Percentiles rank a stretch among this genome's conserved stretches.
phyloP scores from a whole-genome alignment of 2,888 invertebrate species.

The Cryptosula pallasiana region DNA sequence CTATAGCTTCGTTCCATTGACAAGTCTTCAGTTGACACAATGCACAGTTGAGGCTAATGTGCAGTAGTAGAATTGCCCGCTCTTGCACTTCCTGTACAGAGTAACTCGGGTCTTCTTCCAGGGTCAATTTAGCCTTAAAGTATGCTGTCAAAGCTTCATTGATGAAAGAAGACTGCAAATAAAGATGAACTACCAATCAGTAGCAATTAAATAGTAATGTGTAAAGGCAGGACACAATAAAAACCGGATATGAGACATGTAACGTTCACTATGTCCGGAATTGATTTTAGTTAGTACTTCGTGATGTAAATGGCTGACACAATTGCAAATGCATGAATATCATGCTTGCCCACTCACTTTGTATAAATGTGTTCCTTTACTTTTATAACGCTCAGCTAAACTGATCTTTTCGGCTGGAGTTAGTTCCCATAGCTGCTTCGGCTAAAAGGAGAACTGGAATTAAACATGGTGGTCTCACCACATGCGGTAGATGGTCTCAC shows the following conservation, averaged over 20 bases:
- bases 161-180: too few species aligned
- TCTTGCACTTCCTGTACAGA: background rate
- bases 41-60: constrained; percentile 74
- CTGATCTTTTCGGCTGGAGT: constrained; percentile 72
- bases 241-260: too few species aligned
- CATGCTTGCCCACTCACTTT: constrained; percentile 57
- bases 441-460: constrained; percentile 54
- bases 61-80: constrained; percentile 59
- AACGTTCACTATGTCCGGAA: too few species aligned
- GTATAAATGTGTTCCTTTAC: constrained; percentile 84
- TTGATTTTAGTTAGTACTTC: too few species aligned
- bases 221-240: too few species aligned
- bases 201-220: too few species aligned
- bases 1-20: constrained; percentile 66
- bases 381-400: constrained; percentile 77
- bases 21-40: constrained; percentile 72
- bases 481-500: too few species aligned
- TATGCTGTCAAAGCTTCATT: background rate
- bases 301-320: too few species aligned
- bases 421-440: constrained; percentile 77
- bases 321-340: background rate
- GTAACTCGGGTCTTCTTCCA: constrained; percentile 28
- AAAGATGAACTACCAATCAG: too few species aligned
- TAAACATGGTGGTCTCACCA: too few species aligned
- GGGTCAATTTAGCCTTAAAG: background rate